Evolutionary conservation across 1,140 invertebrate species (phyloP).

Genomic region (Mylabris phalerata): DNA sequence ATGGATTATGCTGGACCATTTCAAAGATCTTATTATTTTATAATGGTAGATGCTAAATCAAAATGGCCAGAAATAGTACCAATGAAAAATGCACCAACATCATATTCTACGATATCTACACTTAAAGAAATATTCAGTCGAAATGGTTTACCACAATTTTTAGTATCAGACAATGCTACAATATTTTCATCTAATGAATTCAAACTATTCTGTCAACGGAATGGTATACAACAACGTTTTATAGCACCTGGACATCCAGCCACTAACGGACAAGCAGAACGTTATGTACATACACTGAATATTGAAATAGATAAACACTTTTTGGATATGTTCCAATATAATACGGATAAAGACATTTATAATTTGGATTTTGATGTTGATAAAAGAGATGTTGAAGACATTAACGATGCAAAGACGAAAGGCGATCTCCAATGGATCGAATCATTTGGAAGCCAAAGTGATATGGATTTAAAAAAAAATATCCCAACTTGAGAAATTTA

Average conservation of each 20-base stretch:
- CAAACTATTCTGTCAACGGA: constrained; percentile 1
- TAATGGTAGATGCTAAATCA: constrained; percentile 31
- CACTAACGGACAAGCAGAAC: constrained; percentile 38
- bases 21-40: constrained; percentile 20
- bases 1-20: constrained; percentile 28
- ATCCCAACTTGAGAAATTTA: no score
- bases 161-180: background rate
- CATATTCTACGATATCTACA: constrained; percentile 11
- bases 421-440: no score
- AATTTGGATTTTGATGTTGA: no score
- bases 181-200: background rate
- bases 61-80: constrained; percentile 36
- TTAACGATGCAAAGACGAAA: no score
- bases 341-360: no score
- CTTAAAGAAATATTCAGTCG: constrained; percentile 19
- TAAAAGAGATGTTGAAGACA: no score
- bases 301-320: no score
- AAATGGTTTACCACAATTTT: background rate
- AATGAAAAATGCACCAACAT: constrained; percentile 6
- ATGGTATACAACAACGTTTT: constrained; percentile 31
- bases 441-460: no score
- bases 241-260: constrained; percentile 35
- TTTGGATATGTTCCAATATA: no score
- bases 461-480: no score
- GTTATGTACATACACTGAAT: constrained; percentile 34